Base-by-base conservation (phyloP, 2,113 vertebrate species). In the Platichthys flesus region DNA sequence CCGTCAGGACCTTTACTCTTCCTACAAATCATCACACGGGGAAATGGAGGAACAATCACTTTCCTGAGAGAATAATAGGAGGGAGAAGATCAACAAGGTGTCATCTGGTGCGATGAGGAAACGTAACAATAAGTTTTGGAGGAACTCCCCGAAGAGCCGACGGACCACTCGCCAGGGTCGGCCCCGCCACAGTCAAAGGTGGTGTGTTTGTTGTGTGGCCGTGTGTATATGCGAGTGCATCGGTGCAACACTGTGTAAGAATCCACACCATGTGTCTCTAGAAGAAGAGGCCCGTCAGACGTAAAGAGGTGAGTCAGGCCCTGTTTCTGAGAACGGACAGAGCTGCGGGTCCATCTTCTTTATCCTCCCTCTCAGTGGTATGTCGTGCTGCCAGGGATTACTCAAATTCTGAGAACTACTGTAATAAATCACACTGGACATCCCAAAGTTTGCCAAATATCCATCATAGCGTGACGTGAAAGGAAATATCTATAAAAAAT, bases 91-190 rank as follows among this genome's bases (percentile, higher is more conserved):
- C 84, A 93, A 91, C 89, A 92, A 83, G 81, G 87, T 90, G 91
- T 93, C 88, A 81, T 91, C 86, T 85, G 85, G 79, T 71, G 76
- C 54, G 71, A 85, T 84, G 28, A 80, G 89, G 89, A 93, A 92
- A 87, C 9, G 56, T 67, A 85, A 92, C 90, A 92, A 89, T 90
- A 85, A 86, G 76, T 76, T 91, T 84, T 77, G 61, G 82, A 89
- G 88, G 80, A 86, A 91, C 84, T 87, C 84, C 85, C 80, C 0
- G 52, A 73, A 64, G 83, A 82, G 78, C 78, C 75, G 35, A 70
- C 84, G 58, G 82, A 81, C 62, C 9, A 26, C 66, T 76, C 84
- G 75, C 71, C 62, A 86, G 64, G 51, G 56, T 70, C 26, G n/a
- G 64, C 57, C 16, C 58, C 23, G 58, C 61, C 66, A 62, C 65